Conservation (phyloP, 2,888 invertebrate genomes). For the Macrophya alboannulata region DNA sequence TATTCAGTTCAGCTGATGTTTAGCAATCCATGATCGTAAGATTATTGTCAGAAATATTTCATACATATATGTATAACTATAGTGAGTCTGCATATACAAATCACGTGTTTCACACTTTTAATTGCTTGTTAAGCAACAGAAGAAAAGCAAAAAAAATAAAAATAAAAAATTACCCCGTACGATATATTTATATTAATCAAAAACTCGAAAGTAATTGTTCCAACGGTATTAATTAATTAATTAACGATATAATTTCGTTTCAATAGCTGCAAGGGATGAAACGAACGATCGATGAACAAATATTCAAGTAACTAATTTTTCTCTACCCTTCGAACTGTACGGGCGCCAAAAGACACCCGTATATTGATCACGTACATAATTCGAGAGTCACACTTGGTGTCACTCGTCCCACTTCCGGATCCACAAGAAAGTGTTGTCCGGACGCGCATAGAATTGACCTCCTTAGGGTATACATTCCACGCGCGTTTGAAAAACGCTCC, state of each 20-base stretch:
- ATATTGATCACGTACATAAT: conserved; percentile 58
- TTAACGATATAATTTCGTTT: background rate
- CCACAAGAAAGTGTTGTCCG: conserved; percentile 66
- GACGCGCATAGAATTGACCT: conserved; percentile 57
- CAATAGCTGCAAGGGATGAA: background rate
- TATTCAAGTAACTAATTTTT: background rate
- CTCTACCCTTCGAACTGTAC: background rate
- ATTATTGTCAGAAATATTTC: conserved; percentile 22
- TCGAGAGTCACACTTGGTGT: conserved; percentile 63
- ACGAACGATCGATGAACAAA: background rate
- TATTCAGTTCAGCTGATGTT: background rate
- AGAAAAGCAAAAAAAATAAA: background rate
- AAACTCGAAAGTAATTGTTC: background rate
- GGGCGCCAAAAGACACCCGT: background rate
- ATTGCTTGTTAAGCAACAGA: background rate
- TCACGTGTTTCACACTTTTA: background rate
- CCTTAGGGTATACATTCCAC: conserved; percentile 30
- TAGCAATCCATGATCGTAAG: background rate
- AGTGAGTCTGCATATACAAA: background rate
- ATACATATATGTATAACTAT: background rate
- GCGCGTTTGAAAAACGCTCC: background rate
- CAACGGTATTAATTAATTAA: background rate
- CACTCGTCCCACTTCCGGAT: conserved; percentile 64
- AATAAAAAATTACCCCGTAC: background rate
- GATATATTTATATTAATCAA: too few relatives aligned